Evolutionary conservation across 2,888 invertebrate species (phyloP).

Genomic region (Hyppa rectilinea): DNA sequence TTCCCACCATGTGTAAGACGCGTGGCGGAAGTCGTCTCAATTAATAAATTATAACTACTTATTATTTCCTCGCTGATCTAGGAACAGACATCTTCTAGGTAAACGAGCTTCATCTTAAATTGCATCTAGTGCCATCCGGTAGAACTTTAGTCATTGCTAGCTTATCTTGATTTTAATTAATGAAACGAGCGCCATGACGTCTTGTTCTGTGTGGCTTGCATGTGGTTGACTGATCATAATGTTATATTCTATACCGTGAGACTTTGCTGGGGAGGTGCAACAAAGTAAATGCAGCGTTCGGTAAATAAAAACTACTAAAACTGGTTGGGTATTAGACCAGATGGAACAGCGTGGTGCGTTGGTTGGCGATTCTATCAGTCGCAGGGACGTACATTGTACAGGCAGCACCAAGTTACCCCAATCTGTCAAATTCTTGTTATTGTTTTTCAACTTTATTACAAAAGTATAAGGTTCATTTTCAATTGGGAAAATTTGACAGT

Average conservation of each 20-base stretch:
- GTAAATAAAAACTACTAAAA: not conserved
- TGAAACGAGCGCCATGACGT: constrained; percentile 14
- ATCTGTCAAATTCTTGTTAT: no score
- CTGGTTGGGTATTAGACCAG: not conserved
- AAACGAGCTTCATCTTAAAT: constrained; percentile 47
- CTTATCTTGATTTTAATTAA: constrained; percentile 45
- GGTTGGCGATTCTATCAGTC: not conserved
- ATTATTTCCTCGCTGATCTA: constrained; percentile 55
- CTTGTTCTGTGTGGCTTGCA: not conserved
- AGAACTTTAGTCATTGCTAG: constrained; percentile 38
- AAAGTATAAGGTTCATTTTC: no score
- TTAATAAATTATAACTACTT: constrained; percentile 52
- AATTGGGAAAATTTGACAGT: no score
- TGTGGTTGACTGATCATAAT: constrained; percentile 10
- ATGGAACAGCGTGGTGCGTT: not conserved
- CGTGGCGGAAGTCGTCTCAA: constrained; percentile 55
- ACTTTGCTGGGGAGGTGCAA: not conserved
- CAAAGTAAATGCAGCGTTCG: not conserved
- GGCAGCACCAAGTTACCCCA: no score
- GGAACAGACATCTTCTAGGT: constrained; percentile 37
- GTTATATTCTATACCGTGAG: not conserved
- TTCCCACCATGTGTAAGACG: constrained; percentile 42
- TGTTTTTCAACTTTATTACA: no score
- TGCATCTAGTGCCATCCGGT: constrained; percentile 46
- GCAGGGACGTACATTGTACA: not conserved